These are phyloP conservation scores for Brachyhypopomus occidentalis DNA, from an alignment of 2,113 vertebrate genomes.

Conservation along the genomic window DNA sequence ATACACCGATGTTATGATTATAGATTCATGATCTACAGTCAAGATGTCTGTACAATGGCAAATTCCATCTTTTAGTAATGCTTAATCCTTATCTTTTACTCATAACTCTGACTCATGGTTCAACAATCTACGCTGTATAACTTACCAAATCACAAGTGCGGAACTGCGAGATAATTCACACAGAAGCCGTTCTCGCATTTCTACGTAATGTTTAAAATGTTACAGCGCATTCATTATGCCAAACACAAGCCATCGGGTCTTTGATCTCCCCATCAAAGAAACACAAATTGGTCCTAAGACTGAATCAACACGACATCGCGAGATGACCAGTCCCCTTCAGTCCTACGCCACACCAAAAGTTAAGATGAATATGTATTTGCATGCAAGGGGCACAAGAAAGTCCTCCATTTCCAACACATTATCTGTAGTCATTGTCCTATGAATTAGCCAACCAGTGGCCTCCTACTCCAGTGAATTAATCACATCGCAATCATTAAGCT, in stretches of 20 bases:
- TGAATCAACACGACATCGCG: not conserved
- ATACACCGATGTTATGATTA: slow-evolving; percentile 42
- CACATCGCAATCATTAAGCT: slow-evolving; percentile 70
- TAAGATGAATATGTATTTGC: not conserved
- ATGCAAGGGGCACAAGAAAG: slow-evolving; percentile 10
- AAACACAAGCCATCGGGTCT: not conserved
- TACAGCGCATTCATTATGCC: not conserved
- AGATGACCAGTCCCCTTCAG: no score
- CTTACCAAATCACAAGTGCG: not conserved
- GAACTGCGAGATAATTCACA: slow-evolving; percentile 12
- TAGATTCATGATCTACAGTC: slow-evolving; percentile 35
- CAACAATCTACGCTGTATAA: slow-evolving; percentile 23
- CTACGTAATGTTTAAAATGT: not conserved
- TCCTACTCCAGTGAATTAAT: slow-evolving; percentile 70
- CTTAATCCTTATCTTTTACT: slow-evolving; percentile 43
- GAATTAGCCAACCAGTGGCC: slow-evolving; percentile 47
- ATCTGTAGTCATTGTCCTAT: slow-evolving; percentile 42
- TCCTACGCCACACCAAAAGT: not conserved
- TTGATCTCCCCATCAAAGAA: slow-evolving; percentile 3
- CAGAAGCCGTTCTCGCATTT: not conserved
- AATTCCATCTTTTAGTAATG: slow-evolving; percentile 23
- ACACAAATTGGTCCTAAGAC: not conserved
- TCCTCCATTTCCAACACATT: slow-evolving; percentile 50
- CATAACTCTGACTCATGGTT: slow-evolving; percentile 25
- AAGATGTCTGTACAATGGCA: slow-evolving; percentile 40